Base-by-base conservation (phyloP, 2,888 invertebrate species). In the Norana najaformis region DNA sequence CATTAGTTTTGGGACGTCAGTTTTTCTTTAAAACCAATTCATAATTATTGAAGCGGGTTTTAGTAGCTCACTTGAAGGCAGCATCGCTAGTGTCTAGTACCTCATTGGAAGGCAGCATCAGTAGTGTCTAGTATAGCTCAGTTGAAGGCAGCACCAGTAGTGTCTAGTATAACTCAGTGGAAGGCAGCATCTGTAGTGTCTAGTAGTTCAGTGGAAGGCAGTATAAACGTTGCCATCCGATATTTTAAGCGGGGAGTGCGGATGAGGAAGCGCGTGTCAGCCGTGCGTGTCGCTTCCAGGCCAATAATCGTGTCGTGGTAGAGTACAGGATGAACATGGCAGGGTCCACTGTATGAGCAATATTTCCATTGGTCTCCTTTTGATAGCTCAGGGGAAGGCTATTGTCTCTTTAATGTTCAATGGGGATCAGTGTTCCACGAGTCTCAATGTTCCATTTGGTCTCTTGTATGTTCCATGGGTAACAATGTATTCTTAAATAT, bases 51-150 rank as follows among this genome's bases (percentile, higher is more conserved):
- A 39, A 41, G 41, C 41, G 13, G 41, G 41, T 18, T 41, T 18
- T 18, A 16, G 18, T 41, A 53, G 23, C 30, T 53, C 69, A 69
- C 30, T 69, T 30, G 69, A 69, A 69, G 69, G 69, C 69, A 69
- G 47, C 18, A 47, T 47, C 16, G 3, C n/a, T n/a, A n/a, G n/a
- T n/a, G n/a, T n/a, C n/a, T n/a, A n/a, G n/a, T n/a, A n/a, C 18
- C 18, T 47, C 47, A 47, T 18, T 47, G 47, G 47, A 47, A 47
- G 47, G 47, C 47, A 89, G 90, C 88, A 90, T 69, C n/a, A n/a
- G n/a, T n/a, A n/a, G n/a, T n/a, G n/a, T n/a, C n/a, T n/a, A 16
- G 18, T 41, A 18, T 41, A 53, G 23, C 30, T 53, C 69, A 69
- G 69, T 69, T 30, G 69, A 69, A 69, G 69, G 69, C 69, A 69